phyloP scores from a whole-genome alignment of 2,113 vertebrate species.

The Thinocorus orbignyianus region DNA sequence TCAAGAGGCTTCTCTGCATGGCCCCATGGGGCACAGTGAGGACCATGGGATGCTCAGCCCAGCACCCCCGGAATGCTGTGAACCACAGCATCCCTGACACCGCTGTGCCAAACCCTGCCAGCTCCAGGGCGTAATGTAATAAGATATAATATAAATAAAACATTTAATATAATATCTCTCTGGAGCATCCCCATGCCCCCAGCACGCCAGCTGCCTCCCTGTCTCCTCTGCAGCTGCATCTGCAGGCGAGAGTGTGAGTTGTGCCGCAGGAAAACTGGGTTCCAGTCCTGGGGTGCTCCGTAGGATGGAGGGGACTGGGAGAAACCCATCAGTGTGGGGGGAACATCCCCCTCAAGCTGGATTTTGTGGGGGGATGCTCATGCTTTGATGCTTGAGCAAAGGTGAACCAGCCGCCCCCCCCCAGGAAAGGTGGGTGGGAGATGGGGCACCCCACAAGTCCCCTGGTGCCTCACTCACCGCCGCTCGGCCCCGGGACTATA shows the following conservation, averaged over 20 bases:
- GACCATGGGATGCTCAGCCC: neutral
- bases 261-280: rapidly evolving
- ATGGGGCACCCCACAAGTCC: rapidly evolving
- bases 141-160: neutral
- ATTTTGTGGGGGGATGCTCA: neutral
- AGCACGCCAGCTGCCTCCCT: neutral
- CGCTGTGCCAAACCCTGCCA: neutral
- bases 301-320: neutral
- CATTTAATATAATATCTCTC: neutral
- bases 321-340: neutral
- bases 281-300: neutral
- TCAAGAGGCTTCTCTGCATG: neutral
- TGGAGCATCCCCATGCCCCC: neutral
- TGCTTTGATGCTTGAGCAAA: neutral
- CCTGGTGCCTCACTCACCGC: constrained; percentile 68
- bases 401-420: neutral
- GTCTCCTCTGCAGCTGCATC: neutral
- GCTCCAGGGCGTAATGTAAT: neutral
- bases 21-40: neutral
- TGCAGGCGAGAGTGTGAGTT: neutral
- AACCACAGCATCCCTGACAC: neutral
- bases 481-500: constrained; percentile 79
- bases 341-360: too few relatives aligned
- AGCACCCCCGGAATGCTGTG: neutral
- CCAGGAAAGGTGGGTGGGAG: neutral